Conservation (phyloP, 2,797 vertebrate species). For the Monodelphis domestica region DNA sequence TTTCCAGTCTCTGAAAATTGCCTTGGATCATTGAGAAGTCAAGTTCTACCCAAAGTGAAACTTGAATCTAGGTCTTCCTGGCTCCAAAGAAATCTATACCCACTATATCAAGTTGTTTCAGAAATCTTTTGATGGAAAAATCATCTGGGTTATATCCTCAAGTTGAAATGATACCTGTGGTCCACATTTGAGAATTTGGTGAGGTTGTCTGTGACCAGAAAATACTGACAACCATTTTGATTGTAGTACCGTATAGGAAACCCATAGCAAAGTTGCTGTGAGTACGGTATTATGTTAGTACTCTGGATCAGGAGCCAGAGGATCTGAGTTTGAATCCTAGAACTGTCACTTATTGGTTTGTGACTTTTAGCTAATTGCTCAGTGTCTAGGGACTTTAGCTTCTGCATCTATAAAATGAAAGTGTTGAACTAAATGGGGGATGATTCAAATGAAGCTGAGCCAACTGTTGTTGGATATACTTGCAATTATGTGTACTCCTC, state of each 20-base stretch:
- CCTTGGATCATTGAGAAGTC: neutral
- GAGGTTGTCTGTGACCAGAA: neutral
- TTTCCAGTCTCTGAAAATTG: neutral
- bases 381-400: neutral
- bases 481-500: neutral
- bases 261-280: no score
- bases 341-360: neutral
- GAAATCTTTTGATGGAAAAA: neutral
- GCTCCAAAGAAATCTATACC: neutral
- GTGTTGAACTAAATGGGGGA: neutral
- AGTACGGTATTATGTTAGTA: neutral
- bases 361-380: neutral
- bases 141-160: neutral
- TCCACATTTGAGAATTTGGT: neutral
- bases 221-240: neutral
- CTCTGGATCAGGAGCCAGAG: neutral
- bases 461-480: neutral
- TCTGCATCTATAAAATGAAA: neutral
- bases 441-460: neutral
- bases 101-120: neutral
- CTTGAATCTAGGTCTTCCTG: neutral
- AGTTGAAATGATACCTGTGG: neutral
- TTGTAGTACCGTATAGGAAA: neutral
- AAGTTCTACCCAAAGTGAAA: neutral
- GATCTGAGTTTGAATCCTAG: neutral